Percentiles rank a stretch among this genome's conserved stretches.
phyloP scores from a whole-genome alignment of 2,797 vertebrate species.

The Graptemys geographica region DNA sequence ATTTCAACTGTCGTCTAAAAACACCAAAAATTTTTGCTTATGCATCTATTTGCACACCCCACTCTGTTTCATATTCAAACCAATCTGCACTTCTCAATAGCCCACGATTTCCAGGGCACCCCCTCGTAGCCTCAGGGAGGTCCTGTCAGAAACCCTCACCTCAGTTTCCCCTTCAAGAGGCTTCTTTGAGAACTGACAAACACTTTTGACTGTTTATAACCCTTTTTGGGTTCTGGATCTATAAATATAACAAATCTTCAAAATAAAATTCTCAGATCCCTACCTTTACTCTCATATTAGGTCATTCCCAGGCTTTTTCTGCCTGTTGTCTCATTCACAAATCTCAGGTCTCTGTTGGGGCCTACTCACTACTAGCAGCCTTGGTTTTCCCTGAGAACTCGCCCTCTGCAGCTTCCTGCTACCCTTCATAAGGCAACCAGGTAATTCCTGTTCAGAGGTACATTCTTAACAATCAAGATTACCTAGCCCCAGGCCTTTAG shows the following conservation, averaged over 20 bases:
- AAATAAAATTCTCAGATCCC: background rate
- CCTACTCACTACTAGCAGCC: background rate
- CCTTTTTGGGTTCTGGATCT: background rate
- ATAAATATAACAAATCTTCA: background rate
- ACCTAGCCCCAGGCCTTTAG: background rate
- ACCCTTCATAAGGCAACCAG: background rate
- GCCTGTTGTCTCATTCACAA: background rate
- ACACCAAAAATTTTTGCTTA: background rate
- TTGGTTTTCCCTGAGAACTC: background rate
- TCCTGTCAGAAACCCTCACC: background rate
- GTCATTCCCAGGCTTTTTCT: background rate
- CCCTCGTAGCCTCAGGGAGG: background rate
- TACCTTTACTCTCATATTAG: background rate
- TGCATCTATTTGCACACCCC: background rate
- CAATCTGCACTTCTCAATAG: background rate
- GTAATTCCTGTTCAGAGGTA: background rate
- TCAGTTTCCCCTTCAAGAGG: background rate
- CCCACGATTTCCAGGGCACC: background rate
- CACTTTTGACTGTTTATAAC: background rate
- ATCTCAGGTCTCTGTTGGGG: background rate
- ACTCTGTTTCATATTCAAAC: background rate
- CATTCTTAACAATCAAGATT: background rate
- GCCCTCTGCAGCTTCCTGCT: background rate
- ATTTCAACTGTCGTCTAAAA: background rate
- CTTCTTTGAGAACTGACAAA: background rate